Evolutionary conservation across 2,113 vertebrate genomes (phyloP), one percentile per base, ranked within the genome.

Genomic region (Crotophaga sulcirostris): DNA sequence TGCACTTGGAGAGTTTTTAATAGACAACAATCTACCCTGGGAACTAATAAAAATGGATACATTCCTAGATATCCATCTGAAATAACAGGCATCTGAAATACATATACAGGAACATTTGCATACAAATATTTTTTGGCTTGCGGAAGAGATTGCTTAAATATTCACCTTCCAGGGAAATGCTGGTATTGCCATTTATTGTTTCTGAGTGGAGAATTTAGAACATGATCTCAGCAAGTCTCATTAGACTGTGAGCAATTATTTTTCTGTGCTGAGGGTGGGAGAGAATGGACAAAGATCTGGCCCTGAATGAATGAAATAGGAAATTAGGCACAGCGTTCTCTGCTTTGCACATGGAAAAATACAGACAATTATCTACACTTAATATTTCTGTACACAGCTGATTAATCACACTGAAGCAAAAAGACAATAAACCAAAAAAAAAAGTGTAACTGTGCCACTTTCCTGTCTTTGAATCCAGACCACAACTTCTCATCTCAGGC

Each of bases 1-100:
- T 42, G 54, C 49, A 64, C 62, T 87, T 51, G 10, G 28, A 67
- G 64, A 58, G 80, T 6, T 93, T 89, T 86, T 84, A 94, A 93
- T n/a, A 44, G 68, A 77, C 55, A 90, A 68, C 83, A 70, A 28
- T 28, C 42, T 88, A 86, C 49, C 40, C 89, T 26, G 68, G 77
- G 49, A 91, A 54, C 84, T 75, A 94, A 92, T 84, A 91, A 91
- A 95, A 92, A 68, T 23, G 56, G 56, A 67, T 59, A 44, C 5
- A 11, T 49, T 92, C 74, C 80, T 51, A 92, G 85, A 94, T 94
- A 94, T 23, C 84, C 80, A 93, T 92, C 92, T 89, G 81, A 93
- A 93, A 75, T 45, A 78, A 86, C 82, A 90, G 88, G 63, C 54
- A 84, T 79, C 40, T 81, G 79, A 86, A 93, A 84, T 51, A 76